These are phyloP conservation scores for Caenorhabditis sp. DNA, from an alignment of 2,888 invertebrate species.

Conservation along the genomic window DNA sequence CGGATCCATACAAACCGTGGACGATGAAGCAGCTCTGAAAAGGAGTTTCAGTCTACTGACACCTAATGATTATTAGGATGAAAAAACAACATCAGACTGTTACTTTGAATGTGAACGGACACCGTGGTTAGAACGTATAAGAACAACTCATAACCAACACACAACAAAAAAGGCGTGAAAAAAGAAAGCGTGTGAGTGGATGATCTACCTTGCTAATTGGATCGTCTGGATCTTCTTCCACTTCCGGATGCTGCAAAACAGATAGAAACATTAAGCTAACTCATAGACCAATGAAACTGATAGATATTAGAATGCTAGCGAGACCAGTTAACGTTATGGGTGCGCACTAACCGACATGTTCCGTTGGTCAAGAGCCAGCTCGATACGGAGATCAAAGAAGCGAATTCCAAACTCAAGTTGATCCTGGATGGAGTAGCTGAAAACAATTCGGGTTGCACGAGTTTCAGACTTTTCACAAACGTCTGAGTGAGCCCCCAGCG, in stretches of 20 bases:
- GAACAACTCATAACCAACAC: background rate
- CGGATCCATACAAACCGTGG: slow-evolving; percentile 44
- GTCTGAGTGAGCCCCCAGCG: slow-evolving; percentile 75
- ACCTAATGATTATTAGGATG: background rate
- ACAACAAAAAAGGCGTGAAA: slow-evolving; percentile 11
- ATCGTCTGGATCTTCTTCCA: slow-evolving; percentile 14
- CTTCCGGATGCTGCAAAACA: slow-evolving; percentile 28
- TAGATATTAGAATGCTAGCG: slow-evolving; percentile 23
- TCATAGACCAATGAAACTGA: slow-evolving; percentile 13
- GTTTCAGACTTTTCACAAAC: no score
- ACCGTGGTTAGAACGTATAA: background rate
- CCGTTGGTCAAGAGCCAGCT: slow-evolving; percentile 48
- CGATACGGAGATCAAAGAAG: slow-evolving; percentile 73
- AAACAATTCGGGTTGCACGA: background rate
- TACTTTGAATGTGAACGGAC: background rate
- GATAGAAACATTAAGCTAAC: slow-evolving; percentile 23
- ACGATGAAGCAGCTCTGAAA: slow-evolving; percentile 52
- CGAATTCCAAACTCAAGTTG: slow-evolving; percentile 72
- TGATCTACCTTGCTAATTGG: slow-evolving; percentile 38
- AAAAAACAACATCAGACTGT: background rate
- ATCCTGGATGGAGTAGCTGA: slow-evolving; percentile 58
- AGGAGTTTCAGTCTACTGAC: no score
- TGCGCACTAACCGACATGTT: slow-evolving; percentile 19
- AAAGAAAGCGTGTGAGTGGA: background rate
- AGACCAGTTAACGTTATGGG: background rate